Conservation (phyloP, 2,113 vertebrate species). For the Prionailurus viverrinus region DNA sequence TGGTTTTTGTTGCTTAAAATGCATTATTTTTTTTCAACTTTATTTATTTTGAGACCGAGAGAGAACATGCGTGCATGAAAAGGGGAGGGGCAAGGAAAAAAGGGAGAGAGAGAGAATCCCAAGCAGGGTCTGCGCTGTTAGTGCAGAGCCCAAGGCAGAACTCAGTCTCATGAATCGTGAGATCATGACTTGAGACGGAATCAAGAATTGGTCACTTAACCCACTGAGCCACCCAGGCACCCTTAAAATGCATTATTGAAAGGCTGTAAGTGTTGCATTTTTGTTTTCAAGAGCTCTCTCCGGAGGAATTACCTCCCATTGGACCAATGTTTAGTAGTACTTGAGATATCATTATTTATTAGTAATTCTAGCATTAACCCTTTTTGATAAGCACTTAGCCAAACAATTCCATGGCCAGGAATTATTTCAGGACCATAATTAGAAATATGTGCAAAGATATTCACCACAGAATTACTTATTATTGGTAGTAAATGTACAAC, state of each 20-base stretch:
- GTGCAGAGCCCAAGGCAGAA: no score
- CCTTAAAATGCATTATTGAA: neutral
- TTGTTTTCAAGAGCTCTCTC: constrained; percentile 13
- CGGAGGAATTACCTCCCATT: neutral
- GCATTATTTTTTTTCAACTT: no score
- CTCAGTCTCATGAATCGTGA: no score
- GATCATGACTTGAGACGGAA: no score
- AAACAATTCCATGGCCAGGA: neutral
- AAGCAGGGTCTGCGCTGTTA: no score
- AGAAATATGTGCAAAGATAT: neutral
- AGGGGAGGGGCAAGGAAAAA: no score
- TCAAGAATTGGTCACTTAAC: no score
- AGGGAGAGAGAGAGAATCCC: no score
- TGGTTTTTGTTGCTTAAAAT: constrained; percentile 11
- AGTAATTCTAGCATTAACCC: constrained; percentile 20
- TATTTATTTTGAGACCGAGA: no score
- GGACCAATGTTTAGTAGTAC: neutral
- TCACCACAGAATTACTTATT: constrained; percentile 46
- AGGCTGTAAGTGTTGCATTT: neutral
- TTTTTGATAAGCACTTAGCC: neutral
- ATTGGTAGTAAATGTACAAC: neutral
- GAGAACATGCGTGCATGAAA: no score
- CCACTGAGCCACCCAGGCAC: no score
- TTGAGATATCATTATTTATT: constrained; percentile 26
- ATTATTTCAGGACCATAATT: constrained; percentile 55